phyloP scores from a whole-genome alignment of 2,888 invertebrate genomes.

The Rotaria macrura region DNA sequence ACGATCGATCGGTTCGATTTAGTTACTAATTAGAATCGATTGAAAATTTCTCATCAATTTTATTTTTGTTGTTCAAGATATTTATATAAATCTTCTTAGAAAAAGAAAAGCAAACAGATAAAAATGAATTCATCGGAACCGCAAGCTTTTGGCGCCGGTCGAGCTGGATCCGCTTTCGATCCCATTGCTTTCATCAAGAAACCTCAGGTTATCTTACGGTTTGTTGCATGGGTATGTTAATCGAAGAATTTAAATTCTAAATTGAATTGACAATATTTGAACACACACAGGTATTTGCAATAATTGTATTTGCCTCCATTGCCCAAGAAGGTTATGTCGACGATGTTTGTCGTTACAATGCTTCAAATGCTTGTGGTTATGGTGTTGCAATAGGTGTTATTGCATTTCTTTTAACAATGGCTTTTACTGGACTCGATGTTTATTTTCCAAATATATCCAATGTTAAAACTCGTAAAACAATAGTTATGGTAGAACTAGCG shows the following conservation, averaged over 20 bases:
- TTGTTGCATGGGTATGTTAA: conserved; percentile 69
- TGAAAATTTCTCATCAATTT: too few relatives aligned
- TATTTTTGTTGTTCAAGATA: too few relatives aligned
- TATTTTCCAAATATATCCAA: conserved; percentile 93
- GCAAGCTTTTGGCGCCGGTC: conserved; percentile 80
- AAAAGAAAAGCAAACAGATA: too few relatives aligned
- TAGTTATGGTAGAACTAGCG: conserved; percentile 78
- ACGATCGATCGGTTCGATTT: too few relatives aligned
- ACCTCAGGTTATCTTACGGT: conserved; percentile 82
- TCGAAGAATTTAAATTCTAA: too few relatives aligned
- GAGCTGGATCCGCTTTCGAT: conserved; percentile 73
- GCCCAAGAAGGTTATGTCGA: conserved; percentile 55
- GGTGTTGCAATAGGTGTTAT: conserved; percentile 70
- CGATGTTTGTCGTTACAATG: conserved; percentile 71
- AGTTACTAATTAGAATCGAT: too few relatives aligned
- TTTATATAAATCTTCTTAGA: too few relatives aligned
- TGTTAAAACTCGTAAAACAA: conserved; percentile 87
- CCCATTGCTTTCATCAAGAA: conserved; percentile 77
- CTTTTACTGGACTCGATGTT: conserved; percentile 72
- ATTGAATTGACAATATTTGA: too few relatives aligned
- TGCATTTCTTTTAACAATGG: conserved; percentile 70
- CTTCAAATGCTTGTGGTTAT: conserved; percentile 82
- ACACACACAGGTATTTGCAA: conserved; percentile 77
- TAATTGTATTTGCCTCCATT: conserved; percentile 90
- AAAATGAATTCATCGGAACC: background rate